Evolutionary conservation across 2,113 vertebrate species (phyloP).

Genomic region (Sorex fumeus): DNA sequence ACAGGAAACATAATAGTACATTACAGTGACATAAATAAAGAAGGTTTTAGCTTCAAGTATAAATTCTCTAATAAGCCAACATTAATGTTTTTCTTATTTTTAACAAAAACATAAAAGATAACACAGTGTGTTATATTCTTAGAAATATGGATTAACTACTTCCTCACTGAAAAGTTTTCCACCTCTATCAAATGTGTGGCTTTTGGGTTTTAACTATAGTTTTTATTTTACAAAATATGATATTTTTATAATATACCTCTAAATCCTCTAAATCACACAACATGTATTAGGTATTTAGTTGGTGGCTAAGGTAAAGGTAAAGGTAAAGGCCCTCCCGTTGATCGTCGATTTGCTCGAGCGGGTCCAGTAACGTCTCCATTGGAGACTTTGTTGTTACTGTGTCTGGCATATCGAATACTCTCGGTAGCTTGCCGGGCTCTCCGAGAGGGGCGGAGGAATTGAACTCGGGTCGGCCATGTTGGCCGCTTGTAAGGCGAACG

Average conservation of each 20-base stretch:
- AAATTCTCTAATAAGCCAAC: neutral
- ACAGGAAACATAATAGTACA: neutral
- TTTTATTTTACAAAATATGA: conserved; percentile 1
- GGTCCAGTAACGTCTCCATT: too few relatives aligned
- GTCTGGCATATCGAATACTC: too few relatives aligned
- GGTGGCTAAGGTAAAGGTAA: too few relatives aligned
- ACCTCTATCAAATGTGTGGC: neutral
- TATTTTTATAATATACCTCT: neutral
- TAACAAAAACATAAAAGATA: neutral
- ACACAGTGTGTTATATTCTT: neutral
- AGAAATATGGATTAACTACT: neutral
- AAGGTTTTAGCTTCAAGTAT: conserved; percentile 43
- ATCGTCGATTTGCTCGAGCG: too few relatives aligned
- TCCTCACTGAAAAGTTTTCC: neutral
- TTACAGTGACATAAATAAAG: neutral
- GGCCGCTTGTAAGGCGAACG: too few relatives aligned
- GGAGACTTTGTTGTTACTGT: too few relatives aligned
- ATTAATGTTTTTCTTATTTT: conserved; percentile 6
- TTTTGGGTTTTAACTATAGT: neutral
- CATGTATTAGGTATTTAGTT: neutral
- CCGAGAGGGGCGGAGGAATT: too few relatives aligned
- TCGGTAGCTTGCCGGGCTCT: too few relatives aligned
- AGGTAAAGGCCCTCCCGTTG: too few relatives aligned
- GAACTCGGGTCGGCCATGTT: too few relatives aligned
- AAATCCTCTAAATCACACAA: neutral